A percentile compares a stretch with the other conserved stretches of the same genome.
Conservation (phyloP, 2,888 invertebrate genomes). For the Tachystola acroxantha region DNA sequence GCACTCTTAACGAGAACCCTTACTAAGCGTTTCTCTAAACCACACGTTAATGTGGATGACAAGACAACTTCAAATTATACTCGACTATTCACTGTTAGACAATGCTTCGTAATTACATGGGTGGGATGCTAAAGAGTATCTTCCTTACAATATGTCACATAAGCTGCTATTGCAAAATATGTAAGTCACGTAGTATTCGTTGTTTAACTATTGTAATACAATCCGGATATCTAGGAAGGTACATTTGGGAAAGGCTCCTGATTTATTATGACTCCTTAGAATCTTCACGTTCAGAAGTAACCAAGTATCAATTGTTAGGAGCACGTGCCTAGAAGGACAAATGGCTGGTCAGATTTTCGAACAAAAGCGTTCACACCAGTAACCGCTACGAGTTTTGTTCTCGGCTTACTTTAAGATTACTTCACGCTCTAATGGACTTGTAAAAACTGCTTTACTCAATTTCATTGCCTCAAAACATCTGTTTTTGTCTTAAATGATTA, state of each 20-base stretch:
- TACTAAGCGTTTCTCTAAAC: constrained; percentile 22
- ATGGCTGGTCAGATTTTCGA: not conserved
- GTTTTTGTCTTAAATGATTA: not conserved
- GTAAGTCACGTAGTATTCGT: not conserved
- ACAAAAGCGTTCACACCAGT: constrained; percentile 2
- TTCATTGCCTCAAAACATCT: not conserved
- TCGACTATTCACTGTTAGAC: constrained; percentile 39
- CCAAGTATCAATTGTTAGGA: constrained; percentile 3
- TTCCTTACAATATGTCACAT: not conserved
- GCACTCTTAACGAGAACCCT: constrained; percentile 18
- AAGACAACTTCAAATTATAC: constrained; percentile 32
- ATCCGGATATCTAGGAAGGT: no score
- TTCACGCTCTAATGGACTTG: not conserved
- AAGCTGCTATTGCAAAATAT: not conserved
- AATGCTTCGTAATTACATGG: constrained; percentile 22
- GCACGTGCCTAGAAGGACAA: constrained; percentile 3
- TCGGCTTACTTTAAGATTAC: not conserved
- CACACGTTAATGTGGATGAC: constrained; percentile 35
- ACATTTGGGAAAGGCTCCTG: not conserved
- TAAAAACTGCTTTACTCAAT: no score
- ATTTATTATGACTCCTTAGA: no score
- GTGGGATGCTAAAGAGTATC: not conserved
- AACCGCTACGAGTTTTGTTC: constrained; percentile 3
- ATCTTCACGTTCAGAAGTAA: not conserved
- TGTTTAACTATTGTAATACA: no score